Conservation (phyloP, 2,113 vertebrate genomes). For the Phoenicopterus ruber region DNA sequence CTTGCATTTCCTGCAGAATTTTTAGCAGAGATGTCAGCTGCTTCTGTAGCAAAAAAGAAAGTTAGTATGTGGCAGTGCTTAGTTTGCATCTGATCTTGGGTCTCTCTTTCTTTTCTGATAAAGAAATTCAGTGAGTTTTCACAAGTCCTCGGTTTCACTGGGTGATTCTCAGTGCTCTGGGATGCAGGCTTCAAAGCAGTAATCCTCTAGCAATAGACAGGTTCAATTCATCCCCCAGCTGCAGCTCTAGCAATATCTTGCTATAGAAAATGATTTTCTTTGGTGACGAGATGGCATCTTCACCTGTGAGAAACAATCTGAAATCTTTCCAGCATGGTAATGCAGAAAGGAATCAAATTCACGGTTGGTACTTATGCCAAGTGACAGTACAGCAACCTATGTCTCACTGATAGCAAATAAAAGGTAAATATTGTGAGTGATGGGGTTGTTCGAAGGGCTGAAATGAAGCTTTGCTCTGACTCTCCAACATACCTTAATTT, state of each 20-base stretch:
- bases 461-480: neutral
- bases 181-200: neutral
- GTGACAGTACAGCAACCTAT: neutral
- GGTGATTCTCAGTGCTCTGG: neutral
- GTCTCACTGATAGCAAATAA: neutral
- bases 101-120: neutral
- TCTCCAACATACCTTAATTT: neutral
- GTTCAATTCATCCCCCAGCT: neutral
- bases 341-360: neutral
- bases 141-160: fast-evolving
- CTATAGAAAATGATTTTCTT: neutral
- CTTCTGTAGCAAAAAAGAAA: neutral
- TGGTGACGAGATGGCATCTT: neutral
- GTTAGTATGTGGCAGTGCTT: neutral
- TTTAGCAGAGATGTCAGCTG: neutral
- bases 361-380: fast-evolving
- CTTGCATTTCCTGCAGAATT: neutral
- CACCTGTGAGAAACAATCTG: neutral
- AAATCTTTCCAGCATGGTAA: neutral
- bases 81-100: neutral
- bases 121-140: neutral
- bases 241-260: neutral
- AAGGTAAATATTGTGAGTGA: neutral
- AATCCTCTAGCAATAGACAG: neutral
- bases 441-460: neutral